phyloP scores from a whole-genome alignment of 2,797 vertebrate species.

The Clarias platycephalus region DNA sequence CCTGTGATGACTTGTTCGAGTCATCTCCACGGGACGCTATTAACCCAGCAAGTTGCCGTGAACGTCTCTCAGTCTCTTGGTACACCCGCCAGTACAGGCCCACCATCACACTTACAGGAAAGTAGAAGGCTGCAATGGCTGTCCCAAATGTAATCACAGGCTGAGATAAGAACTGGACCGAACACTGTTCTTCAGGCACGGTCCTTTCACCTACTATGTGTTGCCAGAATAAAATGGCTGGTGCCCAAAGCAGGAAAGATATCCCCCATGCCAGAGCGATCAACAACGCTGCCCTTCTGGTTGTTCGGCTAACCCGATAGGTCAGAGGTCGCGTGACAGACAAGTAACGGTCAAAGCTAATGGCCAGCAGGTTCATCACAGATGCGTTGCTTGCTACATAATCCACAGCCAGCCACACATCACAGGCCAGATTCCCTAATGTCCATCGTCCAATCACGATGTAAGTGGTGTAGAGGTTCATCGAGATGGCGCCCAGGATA shows the following conservation, averaged over 20 bases:
- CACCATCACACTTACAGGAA: conserved; percentile 57
- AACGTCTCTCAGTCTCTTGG: conserved; percentile 50
- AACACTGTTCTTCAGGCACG: conserved; percentile 50
- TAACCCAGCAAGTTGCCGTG: conserved; percentile 47
- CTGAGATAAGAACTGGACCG: conserved; percentile 54
- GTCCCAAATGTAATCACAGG: conserved; percentile 59
- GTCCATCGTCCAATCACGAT: conserved; percentile 55
- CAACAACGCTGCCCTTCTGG: conserved; percentile 49
- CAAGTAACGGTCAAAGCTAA: conserved; percentile 54
- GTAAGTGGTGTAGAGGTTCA: conserved; percentile 59
- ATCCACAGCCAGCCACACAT: conserved; percentile 56
- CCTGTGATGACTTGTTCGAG: conserved; percentile 42
- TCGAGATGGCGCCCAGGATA: conserved; percentile 52
- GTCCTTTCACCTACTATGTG: conserved; percentile 52
- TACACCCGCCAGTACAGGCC: conserved; percentile 55
- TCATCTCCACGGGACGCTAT: conserved; percentile 33
- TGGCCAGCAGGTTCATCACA: conserved; percentile 57
- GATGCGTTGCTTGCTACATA: conserved; percentile 52
- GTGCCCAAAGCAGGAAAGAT: conserved; percentile 55
- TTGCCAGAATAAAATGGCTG: conserved; percentile 57
- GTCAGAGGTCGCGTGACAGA: conserved; percentile 55
- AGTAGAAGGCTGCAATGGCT: conserved; percentile 56
- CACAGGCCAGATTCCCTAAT: conserved; percentile 53
- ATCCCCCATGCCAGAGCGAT: conserved; percentile 52
- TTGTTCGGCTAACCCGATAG: conserved; percentile 49